Conservation (phyloP, 2,797 vertebrate genomes). For the Acropternis orthonyx region DNA sequence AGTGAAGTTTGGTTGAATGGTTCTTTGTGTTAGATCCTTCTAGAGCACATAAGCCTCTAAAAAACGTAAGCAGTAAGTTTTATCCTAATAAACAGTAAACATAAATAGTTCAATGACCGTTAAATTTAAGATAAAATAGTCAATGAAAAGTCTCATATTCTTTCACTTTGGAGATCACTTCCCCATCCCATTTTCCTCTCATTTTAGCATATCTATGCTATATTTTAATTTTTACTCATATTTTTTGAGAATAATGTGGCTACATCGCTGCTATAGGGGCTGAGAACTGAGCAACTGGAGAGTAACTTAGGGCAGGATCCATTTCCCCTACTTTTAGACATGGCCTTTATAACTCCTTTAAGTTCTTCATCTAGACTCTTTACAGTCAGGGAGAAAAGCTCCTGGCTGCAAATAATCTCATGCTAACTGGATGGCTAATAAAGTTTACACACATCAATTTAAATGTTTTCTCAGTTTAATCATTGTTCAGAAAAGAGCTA, state of each 20-base stretch:
- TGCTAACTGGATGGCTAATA: not conserved
- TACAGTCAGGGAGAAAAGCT: not conserved
- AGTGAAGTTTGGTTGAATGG: not conserved
- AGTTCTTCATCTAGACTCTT: not conserved
- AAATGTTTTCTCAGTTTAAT: not conserved
- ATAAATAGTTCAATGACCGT: not conserved
- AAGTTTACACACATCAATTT: not conserved
- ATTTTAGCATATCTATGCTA: not conserved
- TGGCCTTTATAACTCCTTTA: too few relatives aligned
- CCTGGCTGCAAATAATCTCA: not conserved
- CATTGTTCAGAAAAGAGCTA: not conserved
- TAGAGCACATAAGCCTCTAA: not conserved
- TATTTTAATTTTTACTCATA: not conserved
- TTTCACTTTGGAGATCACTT: not conserved
- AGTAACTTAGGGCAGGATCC: not conserved
- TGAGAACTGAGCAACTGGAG: not conserved
- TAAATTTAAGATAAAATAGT: not conserved
- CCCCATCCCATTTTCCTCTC: not conserved
- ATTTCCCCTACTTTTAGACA: not conserved
- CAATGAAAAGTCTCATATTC: not conserved
- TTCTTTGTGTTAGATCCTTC: not conserved
- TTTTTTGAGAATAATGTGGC: not conserved
- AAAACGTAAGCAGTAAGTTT: not conserved
- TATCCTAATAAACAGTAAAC: rapidly evolving
- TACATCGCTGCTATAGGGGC: not conserved